Percentiles rank a stretch among this genome's conserved stretches.
These are phyloP conservation scores for Dasyprocta punctata DNA, from an alignment of 2,113 vertebrate genomes.

Conservation along the genomic window DNA sequence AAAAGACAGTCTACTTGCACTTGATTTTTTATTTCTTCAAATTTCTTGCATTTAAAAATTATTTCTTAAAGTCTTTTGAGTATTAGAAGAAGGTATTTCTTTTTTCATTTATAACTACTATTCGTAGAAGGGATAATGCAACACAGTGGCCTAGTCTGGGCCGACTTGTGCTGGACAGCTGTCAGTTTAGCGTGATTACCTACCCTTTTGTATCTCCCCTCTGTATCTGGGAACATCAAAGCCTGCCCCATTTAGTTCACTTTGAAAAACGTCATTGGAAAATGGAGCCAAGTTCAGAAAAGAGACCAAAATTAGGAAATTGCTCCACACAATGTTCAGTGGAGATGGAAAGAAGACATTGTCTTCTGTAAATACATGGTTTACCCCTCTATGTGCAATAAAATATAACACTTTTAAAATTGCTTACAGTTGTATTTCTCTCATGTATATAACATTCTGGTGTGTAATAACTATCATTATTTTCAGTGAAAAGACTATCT, in stretches of 20 bases:
- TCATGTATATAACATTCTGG: neutral
- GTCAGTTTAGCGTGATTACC: too few species aligned
- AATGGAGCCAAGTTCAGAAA: neutral
- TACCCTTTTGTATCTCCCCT: neutral
- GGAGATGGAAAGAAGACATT: neutral
- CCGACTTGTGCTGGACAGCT: neutral
- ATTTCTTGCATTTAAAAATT: constrained; percentile 17
- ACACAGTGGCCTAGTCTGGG: neutral
- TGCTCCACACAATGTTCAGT: neutral
- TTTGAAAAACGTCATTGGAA: neutral
- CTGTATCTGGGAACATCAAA: neutral
- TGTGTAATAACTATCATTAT: neutral
- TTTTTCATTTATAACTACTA: neutral
- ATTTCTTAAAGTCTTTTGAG: neutral
- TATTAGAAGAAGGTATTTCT: neutral
- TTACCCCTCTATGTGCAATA: neutral
- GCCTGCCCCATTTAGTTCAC: neutral
- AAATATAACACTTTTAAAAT: neutral
- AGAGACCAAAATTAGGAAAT: neutral
- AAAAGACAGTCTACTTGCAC: neutral
- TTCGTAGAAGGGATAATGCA: neutral
- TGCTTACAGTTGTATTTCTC: neutral
- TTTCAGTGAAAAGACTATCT: neutral
- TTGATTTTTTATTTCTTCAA: neutral
- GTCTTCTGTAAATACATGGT: neutral